phyloP scores from a whole-genome alignment of 2,797 vertebrate genomes.

The Caiman crocodilus region DNA sequence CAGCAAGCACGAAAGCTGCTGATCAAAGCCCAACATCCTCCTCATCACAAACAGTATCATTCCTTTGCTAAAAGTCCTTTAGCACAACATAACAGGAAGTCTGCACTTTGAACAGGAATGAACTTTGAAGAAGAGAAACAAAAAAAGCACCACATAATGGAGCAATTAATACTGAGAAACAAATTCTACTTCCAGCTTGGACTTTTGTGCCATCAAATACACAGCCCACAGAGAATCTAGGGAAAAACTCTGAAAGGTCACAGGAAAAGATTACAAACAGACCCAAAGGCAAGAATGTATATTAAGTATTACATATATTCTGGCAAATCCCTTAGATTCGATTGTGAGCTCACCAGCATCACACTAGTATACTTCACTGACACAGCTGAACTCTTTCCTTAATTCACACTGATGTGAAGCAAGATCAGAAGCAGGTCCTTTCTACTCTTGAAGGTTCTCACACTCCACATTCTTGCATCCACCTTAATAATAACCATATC shows the following conservation, averaged over 20 bases:
- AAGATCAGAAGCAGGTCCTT: background rate
- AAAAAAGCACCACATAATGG: background rate
- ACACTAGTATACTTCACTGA: fast-evolving
- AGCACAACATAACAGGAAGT: background rate
- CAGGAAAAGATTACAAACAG: background rate
- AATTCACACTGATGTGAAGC: fast-evolving
- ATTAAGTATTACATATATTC: background rate
- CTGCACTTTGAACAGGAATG: background rate
- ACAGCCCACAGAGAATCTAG: background rate
- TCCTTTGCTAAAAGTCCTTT: constrained; percentile 40
- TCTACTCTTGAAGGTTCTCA: background rate
- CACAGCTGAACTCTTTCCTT: background rate
- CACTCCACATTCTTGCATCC: fast-evolving
- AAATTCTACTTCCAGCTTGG: constrained; percentile 5
- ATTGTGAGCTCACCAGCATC: background rate
- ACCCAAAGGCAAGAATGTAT: background rate
- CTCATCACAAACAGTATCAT: fast-evolving
- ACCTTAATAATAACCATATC: background rate
- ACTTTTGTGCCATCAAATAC: background rate
- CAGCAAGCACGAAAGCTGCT: constrained; percentile 37
- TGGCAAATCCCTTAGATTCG: background rate
- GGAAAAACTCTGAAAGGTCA: constrained; percentile 13
- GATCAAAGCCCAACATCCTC: constrained; percentile 31
- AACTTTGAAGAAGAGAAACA: constrained; percentile 2
- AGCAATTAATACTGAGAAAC: constrained; percentile 23